Conservation (phyloP, 2,113 vertebrate genomes). For the Xyliphius kryptos region DNA sequence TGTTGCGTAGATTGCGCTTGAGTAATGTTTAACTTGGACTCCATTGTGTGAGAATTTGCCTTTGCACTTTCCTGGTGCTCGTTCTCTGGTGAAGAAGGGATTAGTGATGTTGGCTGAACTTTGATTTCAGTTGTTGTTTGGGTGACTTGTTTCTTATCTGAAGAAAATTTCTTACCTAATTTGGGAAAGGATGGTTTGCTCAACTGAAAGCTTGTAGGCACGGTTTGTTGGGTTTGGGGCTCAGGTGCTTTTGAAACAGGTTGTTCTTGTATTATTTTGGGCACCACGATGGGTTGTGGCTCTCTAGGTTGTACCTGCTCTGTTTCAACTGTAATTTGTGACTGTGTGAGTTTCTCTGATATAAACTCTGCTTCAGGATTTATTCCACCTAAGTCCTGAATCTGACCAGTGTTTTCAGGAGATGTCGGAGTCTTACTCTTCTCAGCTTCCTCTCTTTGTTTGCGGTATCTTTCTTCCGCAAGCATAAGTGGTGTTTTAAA, state of each 20-base stretch:
- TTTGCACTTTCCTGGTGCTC: conserved; percentile 56
- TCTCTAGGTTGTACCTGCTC: conserved; percentile 39
- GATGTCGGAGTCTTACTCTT: conserved; percentile 58
- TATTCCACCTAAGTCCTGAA: conserved; percentile 44
- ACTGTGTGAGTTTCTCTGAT: conserved; percentile 31
- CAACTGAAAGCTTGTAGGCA: conserved; percentile 38
- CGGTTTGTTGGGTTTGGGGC: conserved; percentile 38
- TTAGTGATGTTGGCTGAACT: conserved; percentile 44
- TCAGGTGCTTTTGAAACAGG: conserved; percentile 14
- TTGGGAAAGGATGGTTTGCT: conserved; percentile 55
- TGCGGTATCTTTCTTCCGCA: conserved; percentile 80
- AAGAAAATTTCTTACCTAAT: conserved; percentile 52
- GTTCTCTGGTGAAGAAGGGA: conserved; percentile 39
- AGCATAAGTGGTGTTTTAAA: conserved; percentile 93
- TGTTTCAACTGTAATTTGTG: conserved; percentile 30
- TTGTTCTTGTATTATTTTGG: conserved; percentile 11
- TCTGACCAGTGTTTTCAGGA: conserved; percentile 31
- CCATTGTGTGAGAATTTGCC: conserved; percentile 51
- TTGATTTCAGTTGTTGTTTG: conserved; percentile 38
- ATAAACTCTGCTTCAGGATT: conserved; percentile 18
- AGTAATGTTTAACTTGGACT: no score
- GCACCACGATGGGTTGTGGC: no score
- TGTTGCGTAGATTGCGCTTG: no score
- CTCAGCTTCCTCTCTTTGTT: conserved; percentile 68
- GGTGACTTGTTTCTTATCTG: conserved; percentile 45